phyloP scores from a whole-genome alignment of 2,113 vertebrate genomes.

The Danionella cerebrum region DNA sequence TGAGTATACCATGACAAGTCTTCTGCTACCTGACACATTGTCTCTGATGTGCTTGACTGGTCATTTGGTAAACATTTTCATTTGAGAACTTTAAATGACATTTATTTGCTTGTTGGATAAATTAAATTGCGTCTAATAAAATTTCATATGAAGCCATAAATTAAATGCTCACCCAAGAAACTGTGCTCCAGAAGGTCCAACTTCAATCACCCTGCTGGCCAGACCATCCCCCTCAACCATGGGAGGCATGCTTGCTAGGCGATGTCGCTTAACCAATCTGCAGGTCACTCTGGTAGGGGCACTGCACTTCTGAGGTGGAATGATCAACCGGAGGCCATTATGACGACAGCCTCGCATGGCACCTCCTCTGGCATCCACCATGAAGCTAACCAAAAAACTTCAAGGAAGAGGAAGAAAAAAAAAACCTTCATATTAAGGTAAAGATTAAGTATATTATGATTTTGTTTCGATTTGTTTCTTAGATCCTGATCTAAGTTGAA shows the following conservation, averaged over 20 bases:
- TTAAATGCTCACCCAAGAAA: slow-evolving; percentile 87
- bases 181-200: slow-evolving; percentile 92
- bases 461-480: too few relatives aligned
- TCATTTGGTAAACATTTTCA: too few relatives aligned
- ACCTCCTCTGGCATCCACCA: slow-evolving; percentile 96
- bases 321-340: slow-evolving; percentile 89
- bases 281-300: slow-evolving; percentile 93
- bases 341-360: slow-evolving; percentile 95
- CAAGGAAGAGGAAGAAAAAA: slow-evolving; percentile 25
- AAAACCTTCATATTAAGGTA: not conserved
- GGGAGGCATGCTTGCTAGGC: slow-evolving; percentile 92
- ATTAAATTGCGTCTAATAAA: too few relatives aligned
- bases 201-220: slow-evolving; percentile 90
- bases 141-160: not conserved
- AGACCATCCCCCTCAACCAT: slow-evolving; percentile 94
- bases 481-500: too few relatives aligned
- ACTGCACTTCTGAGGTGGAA: slow-evolving; percentile 89
- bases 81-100: too few relatives aligned
- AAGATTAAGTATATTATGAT: too few relatives aligned
- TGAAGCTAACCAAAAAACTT: slow-evolving; percentile 98
- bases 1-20: too few relatives aligned
- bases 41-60: too few relatives aligned
- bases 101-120: too few relatives aligned
- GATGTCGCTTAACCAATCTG: slow-evolving; percentile 89
- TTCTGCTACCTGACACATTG: too few relatives aligned